phyloP scores from a whole-genome alignment of 2,888 invertebrate genomes.

The Argynnis bischoffii region DNA sequence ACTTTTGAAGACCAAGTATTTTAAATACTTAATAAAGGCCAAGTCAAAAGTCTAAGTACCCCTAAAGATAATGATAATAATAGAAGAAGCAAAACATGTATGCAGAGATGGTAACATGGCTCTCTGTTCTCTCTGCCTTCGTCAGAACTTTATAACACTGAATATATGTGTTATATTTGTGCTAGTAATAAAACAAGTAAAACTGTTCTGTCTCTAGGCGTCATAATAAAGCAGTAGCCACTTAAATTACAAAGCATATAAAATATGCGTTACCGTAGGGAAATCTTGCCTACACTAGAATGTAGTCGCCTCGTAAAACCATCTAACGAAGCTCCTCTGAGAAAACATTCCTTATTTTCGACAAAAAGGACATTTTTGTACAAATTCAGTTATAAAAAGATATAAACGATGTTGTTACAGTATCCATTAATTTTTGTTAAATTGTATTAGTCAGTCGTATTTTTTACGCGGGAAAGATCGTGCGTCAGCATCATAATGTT shows the following conservation, averaged over 20 bases:
- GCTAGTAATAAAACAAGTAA: constrained; percentile 24
- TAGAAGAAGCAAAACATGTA: too few relatives aligned
- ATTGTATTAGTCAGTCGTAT: neutral
- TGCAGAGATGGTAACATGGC: too few relatives aligned
- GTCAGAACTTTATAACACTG: too few relatives aligned
- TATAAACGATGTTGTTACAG: constrained; percentile 28
- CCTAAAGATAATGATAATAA: too few relatives aligned
- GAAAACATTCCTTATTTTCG: constrained; percentile 48
- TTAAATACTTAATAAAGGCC: too few relatives aligned
- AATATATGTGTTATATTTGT: neutral
- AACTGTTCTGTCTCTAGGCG: constrained; percentile 27
- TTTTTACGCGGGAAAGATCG: too few relatives aligned
- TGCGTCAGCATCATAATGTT: too few relatives aligned
- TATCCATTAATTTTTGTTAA: constrained; percentile 11
- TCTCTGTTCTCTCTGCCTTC: too few relatives aligned
- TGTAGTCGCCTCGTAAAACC: constrained; percentile 66
- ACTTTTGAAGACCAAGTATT: too few relatives aligned
- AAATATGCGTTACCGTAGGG: constrained; percentile 75
- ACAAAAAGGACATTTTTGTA: constrained; percentile 38
- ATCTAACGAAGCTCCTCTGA: constrained; percentile 62
- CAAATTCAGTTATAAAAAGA: constrained; percentile 35
- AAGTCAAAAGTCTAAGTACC: too few relatives aligned
- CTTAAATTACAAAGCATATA: constrained; percentile 70
- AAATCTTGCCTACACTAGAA: constrained; percentile 66
- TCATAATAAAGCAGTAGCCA: constrained; percentile 57